These are phyloP conservation scores for Gorsachius magnificus DNA, from an alignment of 2,797 vertebrate species.

Conservation along the genomic window DNA sequence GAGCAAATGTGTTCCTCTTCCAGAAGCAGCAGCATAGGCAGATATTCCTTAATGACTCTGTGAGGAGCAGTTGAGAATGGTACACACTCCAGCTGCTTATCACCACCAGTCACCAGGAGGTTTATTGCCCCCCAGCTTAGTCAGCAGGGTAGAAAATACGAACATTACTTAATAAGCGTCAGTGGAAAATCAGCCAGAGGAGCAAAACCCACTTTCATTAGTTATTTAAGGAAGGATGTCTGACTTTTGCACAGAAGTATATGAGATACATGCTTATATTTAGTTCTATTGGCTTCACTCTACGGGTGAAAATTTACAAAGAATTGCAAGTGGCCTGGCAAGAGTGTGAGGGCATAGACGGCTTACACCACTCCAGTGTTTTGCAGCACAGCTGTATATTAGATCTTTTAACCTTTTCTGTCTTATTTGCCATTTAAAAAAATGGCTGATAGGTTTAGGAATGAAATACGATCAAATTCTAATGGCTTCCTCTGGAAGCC, in stretches of 20 bases:
- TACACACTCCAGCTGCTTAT: neutral
- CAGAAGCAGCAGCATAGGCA: neutral
- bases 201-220: neutral
- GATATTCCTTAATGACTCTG: conserved; percentile 6
- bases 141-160: neutral
- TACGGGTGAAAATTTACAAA: neutral
- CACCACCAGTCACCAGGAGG: neutral
- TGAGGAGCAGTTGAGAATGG: neutral
- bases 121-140: neutral
- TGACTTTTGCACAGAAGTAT: neutral
- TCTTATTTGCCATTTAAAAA: neutral
- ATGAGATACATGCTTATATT: neutral
- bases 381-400: neutral
- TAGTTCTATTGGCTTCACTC: neutral
- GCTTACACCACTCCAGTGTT: neutral
- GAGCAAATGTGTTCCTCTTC: neutral
- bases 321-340: neutral
- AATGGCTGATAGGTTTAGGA: neutral
- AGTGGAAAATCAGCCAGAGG: neutral
- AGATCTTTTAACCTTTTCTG: neutral
- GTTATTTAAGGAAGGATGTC: neutral
- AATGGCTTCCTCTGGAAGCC: neutral
- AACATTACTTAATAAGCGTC: neutral
- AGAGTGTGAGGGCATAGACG: neutral
- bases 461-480: neutral